These are phyloP conservation scores for Epiperipatus broadwayi DNA, from an alignment of 2,888 invertebrate species.

Conservation along the genomic window DNA sequence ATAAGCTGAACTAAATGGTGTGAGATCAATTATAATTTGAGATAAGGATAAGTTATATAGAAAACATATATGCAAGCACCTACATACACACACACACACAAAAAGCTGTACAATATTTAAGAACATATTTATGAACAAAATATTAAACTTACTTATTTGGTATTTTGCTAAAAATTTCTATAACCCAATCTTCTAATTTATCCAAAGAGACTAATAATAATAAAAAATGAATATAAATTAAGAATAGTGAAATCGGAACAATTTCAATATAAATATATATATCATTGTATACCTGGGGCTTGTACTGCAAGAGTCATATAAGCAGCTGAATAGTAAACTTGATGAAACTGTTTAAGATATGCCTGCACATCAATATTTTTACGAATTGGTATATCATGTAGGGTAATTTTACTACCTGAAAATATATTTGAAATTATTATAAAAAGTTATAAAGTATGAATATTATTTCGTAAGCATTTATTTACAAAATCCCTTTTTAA, in stretches of 20 bases:
- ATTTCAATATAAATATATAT: not conserved
- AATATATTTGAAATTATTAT: not conserved
- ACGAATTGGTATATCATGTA: slow-evolving; percentile 21
- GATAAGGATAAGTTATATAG: slow-evolving; percentile 9
- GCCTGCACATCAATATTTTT: slow-evolving; percentile 37
- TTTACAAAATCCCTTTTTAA: too few species aligned
- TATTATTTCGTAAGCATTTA: too few species aligned
- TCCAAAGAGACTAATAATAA: slow-evolving; percentile 30
- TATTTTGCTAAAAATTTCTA: slow-evolving; percentile 44
- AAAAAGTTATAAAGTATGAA: not conserved
- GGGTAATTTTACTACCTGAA: slow-evolving; percentile 24
- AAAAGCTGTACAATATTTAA: not conserved
- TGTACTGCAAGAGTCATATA: slow-evolving; percentile 70
- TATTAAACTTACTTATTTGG: slow-evolving; percentile 37
- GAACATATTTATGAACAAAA: not conserved
- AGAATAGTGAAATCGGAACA: not conserved
- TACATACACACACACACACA: too few species aligned
- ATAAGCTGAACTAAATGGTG: slow-evolving; percentile 14
- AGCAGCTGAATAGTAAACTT: slow-evolving; percentile 61
- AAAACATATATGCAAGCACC: too few species aligned
- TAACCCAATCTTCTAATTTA: slow-evolving; percentile 43
- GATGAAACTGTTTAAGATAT: slow-evolving; percentile 50
- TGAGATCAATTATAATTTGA: slow-evolving; percentile 11
- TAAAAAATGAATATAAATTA: slow-evolving; percentile 7
- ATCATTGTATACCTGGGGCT: slow-evolving; percentile 24